These are phyloP conservation scores for Anguilla marmorata DNA, from an alignment of 2,797 vertebrate species.

Conservation along the genomic window DNA sequence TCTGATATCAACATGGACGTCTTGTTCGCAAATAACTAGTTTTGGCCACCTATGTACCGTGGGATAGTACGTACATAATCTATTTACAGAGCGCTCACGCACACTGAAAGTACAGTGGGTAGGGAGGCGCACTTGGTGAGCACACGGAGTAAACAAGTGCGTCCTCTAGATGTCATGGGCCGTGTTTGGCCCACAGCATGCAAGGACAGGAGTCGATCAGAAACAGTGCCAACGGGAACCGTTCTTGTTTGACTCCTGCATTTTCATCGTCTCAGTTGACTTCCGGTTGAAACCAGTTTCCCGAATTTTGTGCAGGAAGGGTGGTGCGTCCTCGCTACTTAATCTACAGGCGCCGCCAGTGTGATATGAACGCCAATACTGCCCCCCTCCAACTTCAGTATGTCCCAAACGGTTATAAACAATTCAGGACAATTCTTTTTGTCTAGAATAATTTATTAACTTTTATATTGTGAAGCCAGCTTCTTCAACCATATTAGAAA, in stretches of 20 bases:
- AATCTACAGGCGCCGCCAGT: neutral
- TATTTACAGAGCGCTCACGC: neutral
- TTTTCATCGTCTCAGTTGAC: neutral
- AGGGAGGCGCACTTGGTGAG: neutral
- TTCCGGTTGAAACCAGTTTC: neutral
- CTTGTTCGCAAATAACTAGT: neutral
- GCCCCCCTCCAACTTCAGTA: neutral
- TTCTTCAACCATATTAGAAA: slow-evolving; percentile 59
- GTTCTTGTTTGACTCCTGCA: neutral
- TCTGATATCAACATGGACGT: neutral
- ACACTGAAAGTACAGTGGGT: neutral
- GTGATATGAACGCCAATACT: neutral
- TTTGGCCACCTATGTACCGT: neutral
- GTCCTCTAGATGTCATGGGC: neutral
- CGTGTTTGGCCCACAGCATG: neutral
- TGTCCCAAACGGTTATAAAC: neutral
- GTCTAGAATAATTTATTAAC: slow-evolving; percentile 49
- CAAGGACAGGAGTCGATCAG: neutral
- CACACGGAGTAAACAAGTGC: neutral
- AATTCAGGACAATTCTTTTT: slow-evolving; percentile 44
- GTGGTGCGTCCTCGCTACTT: neutral
- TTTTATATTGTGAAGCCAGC: slow-evolving; percentile 64
- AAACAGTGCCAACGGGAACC: neutral
- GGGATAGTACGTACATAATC: neutral
- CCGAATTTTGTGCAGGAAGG: neutral